Evolutionary conservation across 1,140 invertebrate genomes (phyloP).

Genomic region (Aplysia californica): DNA sequence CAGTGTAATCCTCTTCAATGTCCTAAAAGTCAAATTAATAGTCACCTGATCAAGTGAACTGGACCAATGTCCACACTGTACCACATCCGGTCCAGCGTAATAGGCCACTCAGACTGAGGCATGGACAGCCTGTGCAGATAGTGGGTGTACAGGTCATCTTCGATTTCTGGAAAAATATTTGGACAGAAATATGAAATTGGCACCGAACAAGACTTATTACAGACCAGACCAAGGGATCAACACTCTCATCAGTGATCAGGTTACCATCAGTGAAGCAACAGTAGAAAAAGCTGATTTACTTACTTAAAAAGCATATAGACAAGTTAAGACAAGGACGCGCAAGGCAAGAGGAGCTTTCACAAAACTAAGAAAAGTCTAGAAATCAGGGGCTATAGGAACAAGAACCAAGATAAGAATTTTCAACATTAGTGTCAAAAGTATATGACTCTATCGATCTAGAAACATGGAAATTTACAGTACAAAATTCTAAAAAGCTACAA

Average conservation of each 20-base stretch:
- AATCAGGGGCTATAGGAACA: too few relatives aligned
- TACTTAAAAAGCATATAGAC: neutral
- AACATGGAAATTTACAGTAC: too few relatives aligned
- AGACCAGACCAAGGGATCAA: neutral
- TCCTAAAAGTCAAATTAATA: neutral
- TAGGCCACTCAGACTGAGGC: conserved; percentile 57
- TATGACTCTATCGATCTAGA: too few relatives aligned
- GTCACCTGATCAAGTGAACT: conserved; percentile 74
- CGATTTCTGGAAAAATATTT: conserved; percentile 44
- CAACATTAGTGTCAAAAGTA: too few relatives aligned
- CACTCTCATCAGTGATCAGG: neutral
- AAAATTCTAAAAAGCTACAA: too few relatives aligned
- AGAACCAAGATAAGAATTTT: too few relatives aligned
- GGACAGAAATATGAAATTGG: neutral
- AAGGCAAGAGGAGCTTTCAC: too few relatives aligned
- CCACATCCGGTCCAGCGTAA: conserved; percentile 59
- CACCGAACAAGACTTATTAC: neutral
- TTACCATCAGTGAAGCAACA: neutral
- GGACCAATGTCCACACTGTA: conserved; percentile 82
- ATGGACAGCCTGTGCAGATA: conserved; percentile 62
- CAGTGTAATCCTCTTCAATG: neutral
- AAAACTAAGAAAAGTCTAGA: too few relatives aligned
- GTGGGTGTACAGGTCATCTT: conserved; percentile 49
- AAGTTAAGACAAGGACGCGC: too few relatives aligned
- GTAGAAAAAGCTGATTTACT: neutral